Evolutionary conservation across 2,888 invertebrate species (phyloP).

Genomic region (Caenorhabditis sinica): DNA sequence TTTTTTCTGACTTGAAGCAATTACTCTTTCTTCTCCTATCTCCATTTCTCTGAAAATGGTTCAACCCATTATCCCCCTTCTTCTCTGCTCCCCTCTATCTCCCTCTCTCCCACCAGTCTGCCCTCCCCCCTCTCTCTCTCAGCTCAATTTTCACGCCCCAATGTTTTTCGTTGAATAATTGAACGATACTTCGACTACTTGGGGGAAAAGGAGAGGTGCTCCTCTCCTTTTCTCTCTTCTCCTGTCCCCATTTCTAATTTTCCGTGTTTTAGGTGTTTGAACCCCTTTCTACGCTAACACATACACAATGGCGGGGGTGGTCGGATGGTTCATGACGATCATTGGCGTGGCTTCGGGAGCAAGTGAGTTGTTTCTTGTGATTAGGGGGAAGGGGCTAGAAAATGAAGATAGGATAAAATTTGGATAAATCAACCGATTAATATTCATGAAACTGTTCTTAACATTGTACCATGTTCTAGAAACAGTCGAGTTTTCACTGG

Average conservation of each 20-base stretch:
- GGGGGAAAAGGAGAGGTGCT: not conserved
- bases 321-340: conserved; percentile 13
- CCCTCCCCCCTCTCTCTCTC: not conserved
- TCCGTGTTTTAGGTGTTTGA: conserved; percentile 32
- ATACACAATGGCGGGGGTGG: conserved; percentile 38
- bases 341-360: conserved; percentile 24
- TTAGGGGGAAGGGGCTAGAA: not conserved
- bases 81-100: not conserved
- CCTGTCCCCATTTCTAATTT: not conserved
- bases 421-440: too few relatives aligned
- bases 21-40: too few relatives aligned
- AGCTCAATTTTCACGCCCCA: conserved; percentile 42
- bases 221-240: not conserved
- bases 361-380: conserved; percentile 23
- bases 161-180: conserved; percentile 36
- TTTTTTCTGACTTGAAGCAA: too few relatives aligned
- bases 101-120: not conserved
- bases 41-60: not conserved
- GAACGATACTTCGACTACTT: not conserved
- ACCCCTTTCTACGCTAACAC: not conserved
- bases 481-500: too few relatives aligned
- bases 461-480: too few relatives aligned
- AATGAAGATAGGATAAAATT: not conserved
- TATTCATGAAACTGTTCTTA: too few relatives aligned
- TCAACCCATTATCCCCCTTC: not conserved